These are phyloP conservation scores for Cryptotis parvus DNA, from an alignment of 2,113 vertebrate genomes.

Conservation along the genomic window DNA sequence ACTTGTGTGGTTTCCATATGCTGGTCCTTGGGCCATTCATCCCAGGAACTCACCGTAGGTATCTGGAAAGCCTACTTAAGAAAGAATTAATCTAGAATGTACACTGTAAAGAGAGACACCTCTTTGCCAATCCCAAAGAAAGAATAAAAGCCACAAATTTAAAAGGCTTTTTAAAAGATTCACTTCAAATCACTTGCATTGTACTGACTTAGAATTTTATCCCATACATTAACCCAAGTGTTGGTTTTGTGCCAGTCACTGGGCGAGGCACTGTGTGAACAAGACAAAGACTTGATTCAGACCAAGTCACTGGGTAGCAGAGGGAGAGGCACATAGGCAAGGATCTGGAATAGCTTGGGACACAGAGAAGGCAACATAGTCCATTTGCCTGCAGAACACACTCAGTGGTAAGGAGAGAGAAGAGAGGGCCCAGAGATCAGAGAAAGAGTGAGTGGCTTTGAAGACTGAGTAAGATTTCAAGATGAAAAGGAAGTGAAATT, in stretches of 20 bases:
- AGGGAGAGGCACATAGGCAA: not conserved
- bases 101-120: not conserved
- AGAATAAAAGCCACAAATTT: not conserved
- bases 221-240: not conserved
- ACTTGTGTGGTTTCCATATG: not conserved
- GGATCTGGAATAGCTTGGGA: not conserved
- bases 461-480: not conserved
- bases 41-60: not conserved
- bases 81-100: conserved; percentile 26
- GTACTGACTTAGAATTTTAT: not conserved
- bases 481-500: not conserved
- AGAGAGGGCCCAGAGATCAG: not conserved
- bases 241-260: not conserved
- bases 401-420: not conserved
- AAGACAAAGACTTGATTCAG: not conserved
- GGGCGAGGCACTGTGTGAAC: not conserved
- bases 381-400: not conserved
- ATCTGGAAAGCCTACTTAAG: conserved; percentile 22
- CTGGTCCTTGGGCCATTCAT: not conserved
- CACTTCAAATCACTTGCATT: not conserved
- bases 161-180: not conserved
- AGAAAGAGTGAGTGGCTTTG: not conserved
- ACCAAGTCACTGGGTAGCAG: not conserved
- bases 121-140: conserved; percentile 14
- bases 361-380: not conserved